Percentiles rank a stretch among this genome's conserved stretches.
phyloP scores from a whole-genome alignment of 2,113 vertebrate genomes.

The Boulengerochromis microlepis region DNA sequence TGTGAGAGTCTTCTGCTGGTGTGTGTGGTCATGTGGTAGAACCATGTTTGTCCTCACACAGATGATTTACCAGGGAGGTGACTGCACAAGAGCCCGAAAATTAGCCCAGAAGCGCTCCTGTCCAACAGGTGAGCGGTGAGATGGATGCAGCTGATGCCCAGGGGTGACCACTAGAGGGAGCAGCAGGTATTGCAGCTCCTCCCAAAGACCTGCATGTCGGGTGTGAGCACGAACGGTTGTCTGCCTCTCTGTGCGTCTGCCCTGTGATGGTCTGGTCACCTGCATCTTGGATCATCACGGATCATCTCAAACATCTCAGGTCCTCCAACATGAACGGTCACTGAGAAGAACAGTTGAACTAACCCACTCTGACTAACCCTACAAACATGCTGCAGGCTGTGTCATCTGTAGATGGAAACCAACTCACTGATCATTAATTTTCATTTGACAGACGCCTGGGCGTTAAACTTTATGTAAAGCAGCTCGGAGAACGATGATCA shows the following conservation, averaged over 20 bases:
- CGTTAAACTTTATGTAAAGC: not conserved
- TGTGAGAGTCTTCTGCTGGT: not conserved
- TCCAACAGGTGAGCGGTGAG: not conserved
- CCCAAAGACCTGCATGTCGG: fast-evolving
- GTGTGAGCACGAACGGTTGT: not conserved
- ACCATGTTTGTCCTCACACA: not conserved
- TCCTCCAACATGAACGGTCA: not conserved
- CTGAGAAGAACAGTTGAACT: not conserved
- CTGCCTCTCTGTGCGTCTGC: not conserved
- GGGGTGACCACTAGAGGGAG: fast-evolving
- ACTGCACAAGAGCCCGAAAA: not conserved
- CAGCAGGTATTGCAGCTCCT: not conserved
- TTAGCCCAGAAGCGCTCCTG: not conserved
- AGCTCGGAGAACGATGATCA: not conserved
- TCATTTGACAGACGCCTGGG: not conserved
- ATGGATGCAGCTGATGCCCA: not conserved
- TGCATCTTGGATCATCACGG: not conserved
- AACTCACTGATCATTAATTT: not conserved
- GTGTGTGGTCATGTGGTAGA: not conserved
- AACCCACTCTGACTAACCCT: not conserved
- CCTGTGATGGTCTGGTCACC: not conserved
- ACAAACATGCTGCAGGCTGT: not conserved
- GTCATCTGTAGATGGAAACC: not conserved
- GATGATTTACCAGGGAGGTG: not conserved
- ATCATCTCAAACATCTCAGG: not conserved